Evolutionary conservation across 2,888 invertebrate species (phyloP), one percentile per base, ranked within the genome.

Genomic region (Lithophane leautieri): DNA sequence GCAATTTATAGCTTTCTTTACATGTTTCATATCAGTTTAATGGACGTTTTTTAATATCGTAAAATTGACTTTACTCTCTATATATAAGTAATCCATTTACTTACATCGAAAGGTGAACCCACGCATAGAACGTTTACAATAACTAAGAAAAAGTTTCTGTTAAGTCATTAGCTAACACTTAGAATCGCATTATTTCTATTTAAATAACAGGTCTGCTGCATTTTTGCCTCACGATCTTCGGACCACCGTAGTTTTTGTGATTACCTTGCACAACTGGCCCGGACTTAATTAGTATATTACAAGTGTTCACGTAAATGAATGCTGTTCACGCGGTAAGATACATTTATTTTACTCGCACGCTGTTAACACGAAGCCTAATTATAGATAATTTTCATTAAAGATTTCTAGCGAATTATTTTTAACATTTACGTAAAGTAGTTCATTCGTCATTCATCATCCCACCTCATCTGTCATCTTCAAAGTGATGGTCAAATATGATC

Each of bases 151-250:
- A 68, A 52, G 54, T 73, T 70, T 78, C 47, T 73, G 88, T 89
- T 86, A 84, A 86, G 85, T 87, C 79, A 89, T 88, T 89, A 84
- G 67, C 42, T 67, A 73, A 82, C 77, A 67, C 67, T 81, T 70
- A 61, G 62, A 76, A 73, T 70, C 66, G 42, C 78, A 73, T 73
- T 79, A 84, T 71, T 78, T 56, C 19, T 74, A 61, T 77, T 79
- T 58, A 86, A 89, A 87, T 85, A 83, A 88, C 85, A 85, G 82
- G 88, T 82, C 81, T 42, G 19, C 50, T 63, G 50, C 75, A 84
- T 86, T 89, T 88, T 90, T 81, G 73, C 84, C 83, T 84, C 88
- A 89, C 87, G 86, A 87, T 73, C 81, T 74, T 77, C 66, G 50
- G 88, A 89, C 88, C 89, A 88, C 86, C 86, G 44, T 65, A 76